These are phyloP conservation scores for Motacilla tschutschensis DNA, from an alignment of 2,113 vertebrate genomes.

Conservation along the genomic window DNA sequence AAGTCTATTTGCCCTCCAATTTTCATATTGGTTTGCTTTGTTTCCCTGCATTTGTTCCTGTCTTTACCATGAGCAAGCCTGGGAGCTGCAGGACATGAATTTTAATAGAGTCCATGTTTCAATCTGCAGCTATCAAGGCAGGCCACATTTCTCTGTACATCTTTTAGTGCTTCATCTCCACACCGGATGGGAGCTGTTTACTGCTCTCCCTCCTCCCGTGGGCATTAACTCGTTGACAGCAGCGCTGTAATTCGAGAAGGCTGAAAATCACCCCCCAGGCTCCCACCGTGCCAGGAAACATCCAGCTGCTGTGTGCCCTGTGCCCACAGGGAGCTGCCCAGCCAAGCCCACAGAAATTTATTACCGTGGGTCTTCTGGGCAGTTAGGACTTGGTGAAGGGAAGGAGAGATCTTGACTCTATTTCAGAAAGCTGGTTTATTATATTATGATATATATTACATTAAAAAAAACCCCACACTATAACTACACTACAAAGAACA, in stretches of 20 bases:
- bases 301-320: neutral
- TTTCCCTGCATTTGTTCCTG: neutral
- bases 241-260: neutral
- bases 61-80: neutral
- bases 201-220: neutral
- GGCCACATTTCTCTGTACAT: neutral
- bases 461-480: too few species aligned
- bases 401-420: too few species aligned
- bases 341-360: neutral
- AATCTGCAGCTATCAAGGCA: neutral
- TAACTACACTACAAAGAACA: too few species aligned
- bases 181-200: neutral
- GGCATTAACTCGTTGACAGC: neutral
- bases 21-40: neutral
- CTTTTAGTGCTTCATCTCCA: neutral
- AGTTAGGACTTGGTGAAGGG: too few species aligned
- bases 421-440: too few species aligned
- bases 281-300: slow-evolving; percentile 5
- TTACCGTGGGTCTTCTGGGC: too few species aligned
- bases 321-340: neutral
- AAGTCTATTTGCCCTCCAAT: neutral
- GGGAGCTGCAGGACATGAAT: neutral
- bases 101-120: neutral
- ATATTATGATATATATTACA: too few species aligned
- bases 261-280: neutral